Base-by-base conservation (phyloP, 2,113 vertebrate species). In the Melanerpes aurifrons region DNA sequence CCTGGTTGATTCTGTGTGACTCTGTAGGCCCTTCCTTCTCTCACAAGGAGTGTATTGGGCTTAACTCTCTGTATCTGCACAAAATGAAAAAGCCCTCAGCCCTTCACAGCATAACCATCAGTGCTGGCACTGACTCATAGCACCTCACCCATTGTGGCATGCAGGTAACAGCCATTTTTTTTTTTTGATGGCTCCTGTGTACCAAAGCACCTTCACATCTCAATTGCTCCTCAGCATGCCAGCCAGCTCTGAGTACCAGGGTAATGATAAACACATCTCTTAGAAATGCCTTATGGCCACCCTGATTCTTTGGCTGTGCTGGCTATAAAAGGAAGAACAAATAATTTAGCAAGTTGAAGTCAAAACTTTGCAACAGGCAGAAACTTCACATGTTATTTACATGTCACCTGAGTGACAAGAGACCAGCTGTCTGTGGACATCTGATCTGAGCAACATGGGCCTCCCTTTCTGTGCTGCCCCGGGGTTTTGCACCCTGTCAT, bases 191-290 rank as follows among this genome's bases (percentile, higher is more conserved):
- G 4, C 21, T 90, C 21, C 31, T 17, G 9, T 31, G 31, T 53
- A 21, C n/a, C 72, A 90, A 26, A 77, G 8, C 57, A 57, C 19
- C 48, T 71, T 77, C 5, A 18, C 24, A n/a, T 89, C 37, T 82
- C 4, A 0, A 0, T 0, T 32, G 22, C 7, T 73, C 31, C 29
- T 87, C 7, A 4, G 5, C 9, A 7, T 0, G 2, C 7, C 37
- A 45, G 28, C 43, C 13, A 13, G 37, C 56, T 79, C 43, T 20
- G 45, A 58, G 20, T 31, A 35, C n/a, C 11, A 11, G 4, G 13
- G 26, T 40, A 16, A 29, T 0, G 1, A 58, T 48, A 3, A 31
- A 37, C 2, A 4, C 4, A 13, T 19, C 5, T 58, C 32, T 63
- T 77, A 32, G 15, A 81, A 54, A 29, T 66, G 20, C 13, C 12